A percentile compares a stretch with the other conserved stretches of the same genome.
phyloP scores from a whole-genome alignment of 2,797 vertebrate species.

The Oryzias sinensis region DNA sequence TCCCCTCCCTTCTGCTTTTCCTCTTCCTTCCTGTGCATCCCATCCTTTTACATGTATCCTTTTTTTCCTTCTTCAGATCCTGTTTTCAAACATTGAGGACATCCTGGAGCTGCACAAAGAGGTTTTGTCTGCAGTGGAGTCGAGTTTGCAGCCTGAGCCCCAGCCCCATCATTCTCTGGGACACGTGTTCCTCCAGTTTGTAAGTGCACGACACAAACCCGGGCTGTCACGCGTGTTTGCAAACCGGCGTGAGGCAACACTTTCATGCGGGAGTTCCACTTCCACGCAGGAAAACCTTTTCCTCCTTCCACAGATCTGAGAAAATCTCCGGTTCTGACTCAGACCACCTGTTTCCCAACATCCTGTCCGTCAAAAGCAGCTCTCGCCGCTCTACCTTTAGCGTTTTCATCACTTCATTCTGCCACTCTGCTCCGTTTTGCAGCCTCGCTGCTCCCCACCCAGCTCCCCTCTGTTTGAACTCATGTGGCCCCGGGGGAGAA shows the following conservation, averaged over 20 bases:
- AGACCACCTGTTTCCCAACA: constrained; percentile 48
- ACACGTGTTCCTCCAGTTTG: constrained; percentile 93
- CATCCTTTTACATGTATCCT: constrained; percentile 29
- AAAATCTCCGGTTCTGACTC: constrained; percentile 45
- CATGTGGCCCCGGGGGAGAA: constrained; percentile 60
- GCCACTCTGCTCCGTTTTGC: constrained; percentile 32
- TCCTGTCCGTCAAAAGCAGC: constrained; percentile 61
- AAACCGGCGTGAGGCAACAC: constrained; percentile 20
- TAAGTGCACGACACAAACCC: constrained; percentile 79
- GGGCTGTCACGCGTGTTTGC: constrained; percentile 33
- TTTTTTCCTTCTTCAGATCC: constrained; percentile 77
- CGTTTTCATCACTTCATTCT: constrained; percentile 24
- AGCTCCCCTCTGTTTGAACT: constrained; percentile 71
- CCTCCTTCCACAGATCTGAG: constrained; percentile 54
- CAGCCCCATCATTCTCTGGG: constrained; percentile 92
- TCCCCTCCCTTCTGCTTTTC: constrained; percentile 20
- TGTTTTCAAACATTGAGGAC: constrained; percentile 98
- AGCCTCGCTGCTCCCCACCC: constrained; percentile 15
- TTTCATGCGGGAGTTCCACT: constrained; percentile 20
- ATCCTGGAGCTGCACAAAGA: constrained; percentile 93
- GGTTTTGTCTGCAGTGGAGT: constrained; percentile 88
- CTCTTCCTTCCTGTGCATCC: constrained; percentile 37
- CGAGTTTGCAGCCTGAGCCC: constrained; percentile 90
- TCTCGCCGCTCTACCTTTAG: constrained; percentile 18
- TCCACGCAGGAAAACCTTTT: constrained; percentile 45